Evolutionary conservation across 1,140 invertebrate species (phyloP).

Genomic region (Zeugodacus cucurbitae): DNA sequence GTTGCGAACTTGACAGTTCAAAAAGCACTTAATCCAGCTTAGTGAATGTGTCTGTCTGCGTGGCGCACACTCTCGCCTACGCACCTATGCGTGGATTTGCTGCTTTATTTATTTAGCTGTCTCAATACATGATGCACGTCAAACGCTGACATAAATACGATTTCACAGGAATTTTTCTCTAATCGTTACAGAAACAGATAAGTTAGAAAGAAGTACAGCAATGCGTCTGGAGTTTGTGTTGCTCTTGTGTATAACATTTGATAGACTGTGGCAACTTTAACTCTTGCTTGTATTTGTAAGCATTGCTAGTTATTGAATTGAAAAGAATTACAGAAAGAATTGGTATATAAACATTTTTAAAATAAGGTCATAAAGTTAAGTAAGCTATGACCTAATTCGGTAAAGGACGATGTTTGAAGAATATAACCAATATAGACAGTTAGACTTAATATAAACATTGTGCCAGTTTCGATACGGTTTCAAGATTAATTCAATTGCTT

Average conservation of each 20-base stretch:
- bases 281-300: too few relatives aligned
- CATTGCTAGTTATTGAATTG: too few relatives aligned
- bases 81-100: neutral
- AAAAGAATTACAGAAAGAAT: too few relatives aligned
- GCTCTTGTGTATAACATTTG: neutral
- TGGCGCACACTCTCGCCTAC: neutral
- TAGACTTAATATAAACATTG: too few relatives aligned
- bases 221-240: neutral
- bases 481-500: too few relatives aligned
- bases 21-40: conserved; percentile 27
- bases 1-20: neutral
- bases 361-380: too few relatives aligned
- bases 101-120: neutral
- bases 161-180: neutral
- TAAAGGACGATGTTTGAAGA: too few relatives aligned
- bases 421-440: too few relatives aligned
- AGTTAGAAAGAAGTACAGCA: neutral
- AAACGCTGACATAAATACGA: neutral
- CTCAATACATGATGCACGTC: neutral
- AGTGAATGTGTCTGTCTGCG: neutral
- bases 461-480: too few relatives aligned
- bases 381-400: too few relatives aligned
- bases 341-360: too few relatives aligned
- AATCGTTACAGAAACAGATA: neutral
- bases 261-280: neutral